These are phyloP conservation scores for Apostichopus parvimensis DNA, from an alignment of 35 echinoderm and acorn worm species.

Conservation along the genomic window DNA sequence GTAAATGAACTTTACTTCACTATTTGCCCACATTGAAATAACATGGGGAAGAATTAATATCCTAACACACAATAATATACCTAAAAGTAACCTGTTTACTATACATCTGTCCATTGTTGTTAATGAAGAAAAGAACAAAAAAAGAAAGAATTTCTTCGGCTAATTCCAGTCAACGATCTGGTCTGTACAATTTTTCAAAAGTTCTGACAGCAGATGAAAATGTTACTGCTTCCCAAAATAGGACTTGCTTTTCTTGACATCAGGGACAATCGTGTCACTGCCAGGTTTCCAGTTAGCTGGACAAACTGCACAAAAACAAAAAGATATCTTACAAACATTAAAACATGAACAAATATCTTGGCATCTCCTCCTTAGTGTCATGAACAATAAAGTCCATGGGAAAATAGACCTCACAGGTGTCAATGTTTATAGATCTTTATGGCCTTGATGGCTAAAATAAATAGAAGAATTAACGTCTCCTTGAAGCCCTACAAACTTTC, in stretches of 20 bases:
- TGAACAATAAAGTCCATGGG: too few species aligned
- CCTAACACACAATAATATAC: too few species aligned
- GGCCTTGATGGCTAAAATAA: too few species aligned
- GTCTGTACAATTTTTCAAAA: not conserved
- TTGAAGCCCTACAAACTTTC: too few species aligned
- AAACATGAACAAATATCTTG: too few species aligned
- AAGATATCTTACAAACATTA: not conserved
- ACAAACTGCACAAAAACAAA: constrained; percentile 70
- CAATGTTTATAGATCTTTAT: too few species aligned
- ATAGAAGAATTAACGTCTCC: too few species aligned
- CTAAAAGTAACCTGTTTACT: not conserved
- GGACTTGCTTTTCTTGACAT: constrained; percentile 76
- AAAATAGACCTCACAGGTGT: too few species aligned
- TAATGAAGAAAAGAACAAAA: not conserved
- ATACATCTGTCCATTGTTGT: not conserved
- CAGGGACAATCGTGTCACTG: constrained; percentile 85
- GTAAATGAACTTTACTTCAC: not conserved
- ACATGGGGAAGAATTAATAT: not conserved
- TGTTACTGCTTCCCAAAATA: constrained; percentile 81
- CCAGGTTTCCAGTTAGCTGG: constrained; percentile 95
- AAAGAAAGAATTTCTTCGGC: not conserved
- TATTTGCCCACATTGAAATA: not conserved
- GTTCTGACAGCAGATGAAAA: not conserved
- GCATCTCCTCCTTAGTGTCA: too few species aligned
- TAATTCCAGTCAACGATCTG: not conserved